Evolutionary conservation across 2,113 vertebrate genomes (phyloP).

Genomic region (Scomber scombrus): DNA sequence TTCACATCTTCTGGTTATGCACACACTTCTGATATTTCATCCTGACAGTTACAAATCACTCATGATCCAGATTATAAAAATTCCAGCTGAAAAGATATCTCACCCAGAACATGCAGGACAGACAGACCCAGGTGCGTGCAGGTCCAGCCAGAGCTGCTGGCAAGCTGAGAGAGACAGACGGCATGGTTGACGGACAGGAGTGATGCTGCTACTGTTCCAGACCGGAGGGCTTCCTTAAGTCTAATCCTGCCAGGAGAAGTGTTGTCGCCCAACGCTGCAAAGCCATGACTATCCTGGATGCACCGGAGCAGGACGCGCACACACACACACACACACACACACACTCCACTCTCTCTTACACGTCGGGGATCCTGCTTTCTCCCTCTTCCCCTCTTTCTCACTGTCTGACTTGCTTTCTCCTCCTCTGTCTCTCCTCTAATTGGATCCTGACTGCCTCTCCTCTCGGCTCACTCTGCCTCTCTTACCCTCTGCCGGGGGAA

Average conservation of each 20-base stretch:
- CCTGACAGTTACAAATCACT: background rate
- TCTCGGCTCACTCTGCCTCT: slow-evolving; percentile 69
- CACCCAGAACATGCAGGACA: slow-evolving; percentile 97
- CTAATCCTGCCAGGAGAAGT: slow-evolving; percentile 68
- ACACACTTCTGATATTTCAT: background rate
- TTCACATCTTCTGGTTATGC: background rate
- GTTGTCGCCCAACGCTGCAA: slow-evolving; percentile 37
- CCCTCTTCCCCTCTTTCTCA: slow-evolving; percentile 17
- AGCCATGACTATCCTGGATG: slow-evolving; percentile 76
- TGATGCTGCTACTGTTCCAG: slow-evolving; percentile 65
- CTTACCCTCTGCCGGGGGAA: slow-evolving; percentile 73
- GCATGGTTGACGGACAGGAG: slow-evolving; percentile 77
- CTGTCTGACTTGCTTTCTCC: slow-evolving; percentile 46
- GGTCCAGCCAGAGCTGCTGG: slow-evolving; percentile 77
- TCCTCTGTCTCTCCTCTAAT: slow-evolving; percentile 55
- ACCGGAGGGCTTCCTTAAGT: slow-evolving; percentile 50
- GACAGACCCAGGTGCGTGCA: slow-evolving; percentile 92
- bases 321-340: no score
- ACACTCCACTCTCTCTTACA: slow-evolving; percentile 27
- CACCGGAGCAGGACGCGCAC: background rate
- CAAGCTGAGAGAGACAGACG: slow-evolving; percentile 85
- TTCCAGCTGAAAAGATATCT: slow-evolving; percentile 28
- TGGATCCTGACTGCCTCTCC: slow-evolving; percentile 67
- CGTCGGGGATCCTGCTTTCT: slow-evolving; percentile 27
- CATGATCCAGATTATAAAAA: background rate